phyloP scores from a whole-genome alignment of 2,888 invertebrate species.

The Patella depressa region DNA sequence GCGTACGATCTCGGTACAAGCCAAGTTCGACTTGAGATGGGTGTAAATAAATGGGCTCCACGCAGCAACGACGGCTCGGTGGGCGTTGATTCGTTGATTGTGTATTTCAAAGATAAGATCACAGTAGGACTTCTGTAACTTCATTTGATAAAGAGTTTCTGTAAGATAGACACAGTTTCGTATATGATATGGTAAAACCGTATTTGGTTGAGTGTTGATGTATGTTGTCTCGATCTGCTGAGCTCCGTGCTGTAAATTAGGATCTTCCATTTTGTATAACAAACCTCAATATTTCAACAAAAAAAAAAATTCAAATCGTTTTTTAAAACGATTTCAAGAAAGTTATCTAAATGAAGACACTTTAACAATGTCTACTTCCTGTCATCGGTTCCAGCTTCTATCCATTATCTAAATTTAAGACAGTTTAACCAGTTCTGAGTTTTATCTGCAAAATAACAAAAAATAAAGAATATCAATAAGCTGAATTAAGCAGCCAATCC shows the following conservation, averaged over 20 bases:
- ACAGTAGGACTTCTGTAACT: constrained; percentile 76
- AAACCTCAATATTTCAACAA: too few relatives aligned
- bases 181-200: constrained; percentile 6
- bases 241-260: neutral
- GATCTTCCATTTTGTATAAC: too few relatives aligned
- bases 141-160: constrained; percentile 50
- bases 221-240: neutral
- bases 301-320: too few relatives aligned
- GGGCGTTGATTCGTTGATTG: constrained; percentile 76
- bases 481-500: too few relatives aligned
- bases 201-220: constrained; percentile 16
- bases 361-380: too few relatives aligned
- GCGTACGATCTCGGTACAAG: constrained; percentile 19
- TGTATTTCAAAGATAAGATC: constrained; percentile 77
- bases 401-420: too few relatives aligned
- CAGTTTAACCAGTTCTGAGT: too few relatives aligned
- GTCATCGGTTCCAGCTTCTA: too few relatives aligned
- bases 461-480: too few relatives aligned
- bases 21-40: constrained; percentile 72
- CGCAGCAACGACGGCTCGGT: constrained; percentile 77
- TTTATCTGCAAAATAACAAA: too few relatives aligned
- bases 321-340: too few relatives aligned
- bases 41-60: constrained; percentile 79
- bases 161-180: constrained; percentile 12
- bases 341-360: too few relatives aligned